phyloP scores from a whole-genome alignment of 2,113 vertebrate genomes.

The Bubo scandiacus region DNA sequence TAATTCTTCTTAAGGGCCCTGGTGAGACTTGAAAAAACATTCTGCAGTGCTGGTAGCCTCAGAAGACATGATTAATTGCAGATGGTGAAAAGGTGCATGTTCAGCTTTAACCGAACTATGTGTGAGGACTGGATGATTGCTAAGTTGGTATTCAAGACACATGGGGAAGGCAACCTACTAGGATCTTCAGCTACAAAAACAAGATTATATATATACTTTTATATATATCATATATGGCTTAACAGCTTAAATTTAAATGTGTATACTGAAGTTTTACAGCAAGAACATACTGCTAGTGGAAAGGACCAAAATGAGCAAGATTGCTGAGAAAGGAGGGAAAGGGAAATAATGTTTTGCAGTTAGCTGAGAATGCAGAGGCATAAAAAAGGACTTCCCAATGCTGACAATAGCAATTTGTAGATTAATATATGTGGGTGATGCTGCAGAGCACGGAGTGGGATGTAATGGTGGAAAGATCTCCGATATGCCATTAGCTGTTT shows the following conservation, averaged over 20 bases:
- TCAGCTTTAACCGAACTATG: constrained; percentile 13
- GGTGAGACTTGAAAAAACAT: constrained; percentile 12
- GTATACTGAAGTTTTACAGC: not conserved
- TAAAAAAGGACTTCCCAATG: not conserved
- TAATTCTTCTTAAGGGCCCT: constrained; percentile 22
- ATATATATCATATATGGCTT: not conserved
- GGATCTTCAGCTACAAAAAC: not conserved
- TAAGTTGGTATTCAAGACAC: constrained; percentile 26
- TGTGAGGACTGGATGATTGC: not conserved
- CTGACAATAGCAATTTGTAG: not conserved
- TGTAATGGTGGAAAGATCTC: not conserved
- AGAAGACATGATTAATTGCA: constrained; percentile 49
- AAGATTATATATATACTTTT: not conserved
- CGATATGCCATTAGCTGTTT: not conserved
- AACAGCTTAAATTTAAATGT: constrained; percentile 14
- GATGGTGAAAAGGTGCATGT: constrained; percentile 23
- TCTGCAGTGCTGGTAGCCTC: constrained; percentile 36
- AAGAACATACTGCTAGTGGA: not conserved
- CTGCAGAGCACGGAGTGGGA: not conserved
- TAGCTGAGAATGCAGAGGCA: not conserved
- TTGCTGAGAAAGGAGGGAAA: not conserved
- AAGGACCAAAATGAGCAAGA: not conserved
- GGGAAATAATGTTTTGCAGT: not conserved
- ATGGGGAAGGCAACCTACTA: not conserved
- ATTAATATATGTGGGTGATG: not conserved